Base-by-base conservation (phyloP, 2,113 vertebrate species). In the Ctenomys sociabilis region DNA sequence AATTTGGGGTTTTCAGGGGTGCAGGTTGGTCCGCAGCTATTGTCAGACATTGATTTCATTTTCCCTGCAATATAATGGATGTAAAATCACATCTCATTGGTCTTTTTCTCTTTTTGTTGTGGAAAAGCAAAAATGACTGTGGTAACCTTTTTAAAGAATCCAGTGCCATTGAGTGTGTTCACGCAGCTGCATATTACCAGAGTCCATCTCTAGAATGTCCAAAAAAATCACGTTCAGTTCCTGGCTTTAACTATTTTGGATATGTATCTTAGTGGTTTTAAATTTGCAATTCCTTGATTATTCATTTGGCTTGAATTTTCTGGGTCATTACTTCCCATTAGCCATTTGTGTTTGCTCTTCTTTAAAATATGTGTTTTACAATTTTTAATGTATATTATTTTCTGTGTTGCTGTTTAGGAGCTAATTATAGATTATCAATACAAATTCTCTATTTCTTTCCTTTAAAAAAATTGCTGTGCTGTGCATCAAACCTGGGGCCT, bases 321-420 rank as follows among this genome's bases (percentile, higher is more conserved):
- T 83, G 90, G 37, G 32, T 86, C 32, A 32, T 95, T 85, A 17
- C 59, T 40, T 28, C 52, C n/a, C 59, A 78, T 78, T 94, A 49
- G 9, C 59, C 40, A 81, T 81, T 14, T 82, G 35, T 78, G 2
- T 89, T 89, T 94, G 4, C 40, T 90, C 21, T 91, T 82, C 68
- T 96, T 93, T 80, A 90, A 85, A 92, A 83, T 92, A 49, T 8
- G 70, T 59, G 32, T 77, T 85, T 87, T 52, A 73, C 63, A 7
- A n/a, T 68, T 63, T 66, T 68, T 61, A 86, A 72, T 59, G 12
- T 6, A 3, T 85, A 73, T 90, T 92, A 70, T 81, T 70, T 91
- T 94, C 37, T 35, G 80, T 73, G 19, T 80, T 92, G 22, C 52
- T 52, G 63, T 61, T 43, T 92, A 90, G 45, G 3, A 90, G 9